These are phyloP conservation scores for Saxidomus purpurata DNA, from an alignment of 1,140 invertebrate genomes.

Conservation along the genomic window DNA sequence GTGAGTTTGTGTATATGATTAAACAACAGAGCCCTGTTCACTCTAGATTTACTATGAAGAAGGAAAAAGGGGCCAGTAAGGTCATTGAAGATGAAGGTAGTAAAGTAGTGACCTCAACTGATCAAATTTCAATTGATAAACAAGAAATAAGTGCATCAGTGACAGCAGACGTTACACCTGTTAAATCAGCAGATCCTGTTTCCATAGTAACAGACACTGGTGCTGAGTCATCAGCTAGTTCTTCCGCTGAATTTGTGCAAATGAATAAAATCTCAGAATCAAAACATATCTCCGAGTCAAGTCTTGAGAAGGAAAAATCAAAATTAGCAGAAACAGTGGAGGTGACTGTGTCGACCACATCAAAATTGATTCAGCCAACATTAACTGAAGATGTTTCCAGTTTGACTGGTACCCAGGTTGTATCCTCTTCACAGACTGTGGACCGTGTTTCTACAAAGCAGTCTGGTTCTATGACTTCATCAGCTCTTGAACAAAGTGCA, in stretches of 20 bases:
- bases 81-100: not conserved
- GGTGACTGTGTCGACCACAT: not conserved
- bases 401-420: not conserved
- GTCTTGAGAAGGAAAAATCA: not conserved
- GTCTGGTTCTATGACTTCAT: not conserved
- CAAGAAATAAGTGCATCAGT: not conserved
- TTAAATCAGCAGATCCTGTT: not conserved
- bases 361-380: not conserved
- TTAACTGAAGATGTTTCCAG: not conserved
- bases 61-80: not conserved
- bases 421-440: not conserved
- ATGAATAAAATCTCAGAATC: not conserved
- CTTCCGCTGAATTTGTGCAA: not conserved
- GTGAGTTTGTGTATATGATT: not conserved
- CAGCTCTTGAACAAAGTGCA: not conserved
- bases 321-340: not conserved
- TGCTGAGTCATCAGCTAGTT: not conserved
- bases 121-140: not conserved
- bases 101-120: not conserved
- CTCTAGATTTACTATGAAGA: not conserved
- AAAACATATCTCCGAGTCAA: not conserved
- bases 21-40: not conserved
- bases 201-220: not conserved
- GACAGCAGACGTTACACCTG: not conserved
- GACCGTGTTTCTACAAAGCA: not conserved